Evolutionary conservation across 1,140 invertebrate genomes (phyloP).

Genomic region (Bicyclus anynana): DNA sequence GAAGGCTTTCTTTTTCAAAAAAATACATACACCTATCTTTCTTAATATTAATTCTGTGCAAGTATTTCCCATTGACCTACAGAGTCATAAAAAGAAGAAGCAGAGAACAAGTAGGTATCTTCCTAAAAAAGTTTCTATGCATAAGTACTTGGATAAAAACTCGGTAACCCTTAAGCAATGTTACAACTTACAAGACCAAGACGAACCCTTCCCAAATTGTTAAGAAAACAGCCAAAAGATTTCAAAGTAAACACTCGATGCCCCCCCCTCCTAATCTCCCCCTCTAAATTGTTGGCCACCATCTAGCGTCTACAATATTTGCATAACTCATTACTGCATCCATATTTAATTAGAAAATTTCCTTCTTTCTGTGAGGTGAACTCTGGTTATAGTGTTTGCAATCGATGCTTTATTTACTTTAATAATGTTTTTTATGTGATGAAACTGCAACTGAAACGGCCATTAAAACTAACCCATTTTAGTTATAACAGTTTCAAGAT

Average conservation of each 20-base stretch:
- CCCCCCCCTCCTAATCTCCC: constrained; percentile 12
- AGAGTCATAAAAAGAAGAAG: too few relatives aligned
- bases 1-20: too few relatives aligned
- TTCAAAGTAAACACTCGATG: constrained; percentile 20
- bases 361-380: constrained; percentile 40
- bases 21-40: too few relatives aligned
- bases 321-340: constrained; percentile 73
- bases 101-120: too few relatives aligned
- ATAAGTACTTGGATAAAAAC: too few relatives aligned
- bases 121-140: too few relatives aligned
- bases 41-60: too few relatives aligned
- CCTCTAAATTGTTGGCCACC: constrained; percentile 31
- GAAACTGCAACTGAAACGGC: too few relatives aligned
- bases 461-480: too few relatives aligned
- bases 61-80: too few relatives aligned
- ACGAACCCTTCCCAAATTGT: constrained; percentile 17
- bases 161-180: neutral
- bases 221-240: constrained; percentile 24
- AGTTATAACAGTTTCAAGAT: too few relatives aligned
- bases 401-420: constrained; percentile 14
- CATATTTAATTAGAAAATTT: constrained; percentile 73
- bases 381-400: constrained; percentile 24
- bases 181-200: neutral
- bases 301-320: constrained; percentile 44
- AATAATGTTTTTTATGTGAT: too few relatives aligned